phyloP scores from a whole-genome alignment of 2,113 vertebrate species.

The Sturnira hondurensis region DNA sequence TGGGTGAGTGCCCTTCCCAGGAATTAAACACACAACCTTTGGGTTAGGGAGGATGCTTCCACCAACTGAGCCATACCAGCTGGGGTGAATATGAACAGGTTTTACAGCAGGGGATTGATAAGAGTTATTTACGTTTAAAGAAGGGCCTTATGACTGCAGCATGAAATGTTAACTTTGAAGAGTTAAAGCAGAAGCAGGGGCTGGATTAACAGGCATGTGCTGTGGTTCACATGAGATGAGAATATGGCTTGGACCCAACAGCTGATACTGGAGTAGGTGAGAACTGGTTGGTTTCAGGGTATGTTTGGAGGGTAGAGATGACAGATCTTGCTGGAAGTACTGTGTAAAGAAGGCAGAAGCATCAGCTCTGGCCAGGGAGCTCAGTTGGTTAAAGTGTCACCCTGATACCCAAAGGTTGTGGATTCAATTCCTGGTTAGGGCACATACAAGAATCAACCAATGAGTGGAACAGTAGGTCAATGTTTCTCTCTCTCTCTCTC shows the following conservation, averaged over 20 bases:
- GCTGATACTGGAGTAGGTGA: not conserved
- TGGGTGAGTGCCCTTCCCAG: too few species aligned
- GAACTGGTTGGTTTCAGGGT: not conserved
- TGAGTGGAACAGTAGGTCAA: too few species aligned
- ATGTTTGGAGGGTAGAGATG: not conserved
- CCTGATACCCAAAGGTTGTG: too few species aligned
- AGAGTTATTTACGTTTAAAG: not conserved
- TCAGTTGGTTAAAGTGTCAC: too few species aligned
- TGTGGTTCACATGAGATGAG: rapidly evolving
- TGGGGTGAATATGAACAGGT: not conserved
- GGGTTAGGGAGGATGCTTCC: too few species aligned
- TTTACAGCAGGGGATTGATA: not conserved
- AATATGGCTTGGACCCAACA: not conserved
- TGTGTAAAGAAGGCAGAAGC: not conserved
- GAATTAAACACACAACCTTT: too few species aligned
- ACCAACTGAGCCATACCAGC: too few species aligned
- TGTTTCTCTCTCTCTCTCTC: too few species aligned
- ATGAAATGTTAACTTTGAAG: not conserved
- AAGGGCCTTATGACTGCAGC: not conserved
- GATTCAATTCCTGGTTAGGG: too few species aligned
- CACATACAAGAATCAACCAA: too few species aligned
- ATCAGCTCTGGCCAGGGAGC: too few species aligned
- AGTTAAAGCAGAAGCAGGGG: not conserved
- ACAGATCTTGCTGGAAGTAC: not conserved
- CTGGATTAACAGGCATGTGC: not conserved